Evolutionary conservation across 2,113 vertebrate species (phyloP), one percentile per base, ranked within the genome.

Genomic region (Sceloporus tristichus): DNA sequence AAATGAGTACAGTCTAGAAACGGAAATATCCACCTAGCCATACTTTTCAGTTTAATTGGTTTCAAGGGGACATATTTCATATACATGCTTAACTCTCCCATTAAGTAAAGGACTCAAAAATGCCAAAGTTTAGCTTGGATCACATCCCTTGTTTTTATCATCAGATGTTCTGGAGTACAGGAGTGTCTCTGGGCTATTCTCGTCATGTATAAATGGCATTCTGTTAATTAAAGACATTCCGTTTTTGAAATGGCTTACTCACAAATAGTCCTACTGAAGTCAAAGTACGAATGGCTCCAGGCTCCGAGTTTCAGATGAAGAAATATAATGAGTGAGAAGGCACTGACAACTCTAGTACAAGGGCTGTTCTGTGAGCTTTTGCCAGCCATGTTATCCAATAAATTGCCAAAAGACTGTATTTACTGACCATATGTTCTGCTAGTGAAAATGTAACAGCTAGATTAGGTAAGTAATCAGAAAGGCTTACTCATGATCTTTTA

Each of bases 261-360:
- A 40, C 70, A 76, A 54, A 68, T 38, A 66, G 11, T 27, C 56
- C 62, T 21, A 48, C 73, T 77, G 29, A 82, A 82, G 7, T n/a
- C 25, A 48, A 48, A 53, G 38, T 77, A 11, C 23, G 80, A 66
- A 19, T 9, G 19, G 11, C 71, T 66, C 42, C 9, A 18, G 59
- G 62, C 59, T n/a, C 76, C 68, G 27, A 5, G 19, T 88, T 56
- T 83, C 27, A 11, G 42, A 54, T 83, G 87, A 89, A 91, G 19
- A 91, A 91, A 25, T 59, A 86, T 91, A 92, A 88, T 77, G 0
- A 62, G 91, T 90, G 90, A 70, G 85, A 83, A 85, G 56, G 5
- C 87, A 91, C 81, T 79, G 79, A 2, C 2, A 2, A 86, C 77
- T 79, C 73, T 89, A 90, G 25, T 68, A 70, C 62, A 81, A 88